phyloP scores from a whole-genome alignment of 1,140 invertebrate genomes.

The Drosophila busckii region DNA sequence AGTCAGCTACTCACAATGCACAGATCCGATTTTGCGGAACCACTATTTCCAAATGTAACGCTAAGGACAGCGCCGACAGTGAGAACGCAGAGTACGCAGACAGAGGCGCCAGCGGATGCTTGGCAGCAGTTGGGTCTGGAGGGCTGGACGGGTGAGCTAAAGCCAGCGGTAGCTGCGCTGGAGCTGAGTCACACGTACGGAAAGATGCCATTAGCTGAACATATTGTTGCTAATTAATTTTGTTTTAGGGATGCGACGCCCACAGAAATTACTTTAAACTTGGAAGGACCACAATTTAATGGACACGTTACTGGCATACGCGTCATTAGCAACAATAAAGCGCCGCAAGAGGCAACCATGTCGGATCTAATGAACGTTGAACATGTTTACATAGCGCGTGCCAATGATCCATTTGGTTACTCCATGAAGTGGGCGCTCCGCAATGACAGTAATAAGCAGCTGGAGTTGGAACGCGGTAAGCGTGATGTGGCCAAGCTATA shows the following conservation, averaged over 20 bases:
- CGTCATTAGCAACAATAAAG: slow-evolving; percentile 14
- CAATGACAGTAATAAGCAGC: slow-evolving; percentile 27
- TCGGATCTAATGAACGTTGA: slow-evolving; percentile 41
- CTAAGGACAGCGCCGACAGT: neutral
- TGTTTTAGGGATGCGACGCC: neutral
- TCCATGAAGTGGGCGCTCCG: slow-evolving; percentile 70
- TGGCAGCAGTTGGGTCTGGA: slow-evolving; percentile 57
- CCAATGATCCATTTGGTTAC: slow-evolving; percentile 78
- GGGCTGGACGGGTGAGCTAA: slow-evolving; percentile 66
- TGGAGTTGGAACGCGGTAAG: slow-evolving; percentile 81
- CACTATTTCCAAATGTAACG: slow-evolving; percentile 68
- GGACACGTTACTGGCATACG: slow-evolving; percentile 48
- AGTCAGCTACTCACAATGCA: slow-evolving; percentile 45
- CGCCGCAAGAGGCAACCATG: slow-evolving; percentile 11
- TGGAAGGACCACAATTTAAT: slow-evolving; percentile 38
- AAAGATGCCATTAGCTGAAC: slow-evolving; percentile 16
- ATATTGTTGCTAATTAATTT: neutral
- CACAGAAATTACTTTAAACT: slow-evolving; percentile 42
- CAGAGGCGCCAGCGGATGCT: slow-evolving; percentile 8
- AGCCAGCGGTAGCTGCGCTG: slow-evolving; percentile 17
- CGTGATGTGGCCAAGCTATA: slow-evolving; percentile 90
- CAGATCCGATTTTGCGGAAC: slow-evolving; percentile 56
- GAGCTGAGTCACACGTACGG: slow-evolving; percentile 47
- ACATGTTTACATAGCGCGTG: slow-evolving; percentile 68
- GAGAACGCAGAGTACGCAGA: slow-evolving; percentile 1